Conservation (phyloP, 1,140 invertebrate genomes). For the Ceratitis capitata region DNA sequence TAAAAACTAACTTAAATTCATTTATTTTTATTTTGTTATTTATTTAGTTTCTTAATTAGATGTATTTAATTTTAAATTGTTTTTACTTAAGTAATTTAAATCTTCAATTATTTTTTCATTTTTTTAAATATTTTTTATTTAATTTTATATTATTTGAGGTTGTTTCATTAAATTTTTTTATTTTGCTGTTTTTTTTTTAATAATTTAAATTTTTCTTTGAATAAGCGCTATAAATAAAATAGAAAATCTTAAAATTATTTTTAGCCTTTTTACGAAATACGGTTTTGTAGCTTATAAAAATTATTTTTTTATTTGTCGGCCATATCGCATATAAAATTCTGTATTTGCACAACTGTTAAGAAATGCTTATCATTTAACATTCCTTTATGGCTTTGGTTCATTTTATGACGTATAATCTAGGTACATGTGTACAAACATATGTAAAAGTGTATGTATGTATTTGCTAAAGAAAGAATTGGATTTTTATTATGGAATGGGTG, state of each 20-base stretch:
- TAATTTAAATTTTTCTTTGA: too few species aligned
- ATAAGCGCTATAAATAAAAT: neutral
- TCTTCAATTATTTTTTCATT: too few species aligned
- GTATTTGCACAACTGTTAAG: neutral
- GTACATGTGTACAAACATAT: neutral
- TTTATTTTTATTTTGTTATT: too few species aligned
- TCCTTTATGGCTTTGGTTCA: neutral
- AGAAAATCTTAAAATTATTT: neutral
- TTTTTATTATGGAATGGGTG: neutral
- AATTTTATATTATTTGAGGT: too few species aligned
- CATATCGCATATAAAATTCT: neutral
- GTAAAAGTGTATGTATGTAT: neutral
- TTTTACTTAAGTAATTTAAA: too few species aligned
- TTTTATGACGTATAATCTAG: neutral
- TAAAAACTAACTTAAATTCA: too few species aligned
- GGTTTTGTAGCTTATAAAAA: neutral
- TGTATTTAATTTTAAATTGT: too few species aligned
- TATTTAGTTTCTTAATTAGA: too few species aligned
- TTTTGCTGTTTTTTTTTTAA: too few species aligned
- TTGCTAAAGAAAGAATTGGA: neutral
- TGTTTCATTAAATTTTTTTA: too few species aligned
- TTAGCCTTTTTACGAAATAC: neutral
- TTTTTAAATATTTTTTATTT: too few species aligned
- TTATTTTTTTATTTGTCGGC: neutral
- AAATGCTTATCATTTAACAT: neutral